Evolutionary conservation across 2,113 vertebrate genomes (phyloP), one percentile per base, ranked within the genome.

Genomic region (Gymnobelideus leadbeateri): DNA sequence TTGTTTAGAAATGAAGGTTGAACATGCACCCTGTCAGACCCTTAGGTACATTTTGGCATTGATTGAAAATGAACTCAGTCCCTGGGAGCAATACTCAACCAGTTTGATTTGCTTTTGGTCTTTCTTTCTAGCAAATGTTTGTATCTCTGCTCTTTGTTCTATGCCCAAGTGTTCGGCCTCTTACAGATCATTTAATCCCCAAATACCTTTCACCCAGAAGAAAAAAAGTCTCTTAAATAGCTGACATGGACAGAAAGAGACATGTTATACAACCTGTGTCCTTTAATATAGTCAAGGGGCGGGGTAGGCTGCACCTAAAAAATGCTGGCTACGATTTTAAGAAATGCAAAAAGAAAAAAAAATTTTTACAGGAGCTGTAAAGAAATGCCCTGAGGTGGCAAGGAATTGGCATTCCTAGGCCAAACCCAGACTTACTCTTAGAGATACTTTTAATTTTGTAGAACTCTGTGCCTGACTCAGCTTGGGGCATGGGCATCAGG

Each of bases 91-190:
- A 54, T 51, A 57, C 90, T 91, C 68, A 90, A 24, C 28, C 91
- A 77, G 10, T 95, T 95, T 91, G 50, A 51, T 93, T 97, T 93
- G 90, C 25, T 94, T 92, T 92, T 94, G 93, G 57, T 28, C 92
- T 49, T 96, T 96, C 92, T 96, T 97, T 92, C 54, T 50, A 89
- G 77, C 96, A 95, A 94, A 93, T 84, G 46, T 94, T 95, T 95
- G 47, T 92, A 89, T 95, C 52, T 52, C 95, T 95, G 68, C 49
- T 89, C 55, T 90, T 6, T 94, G 52, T 92, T 93, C 8, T 0
- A 31, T 84, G 91, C 89, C 92, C 93, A 43, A 50, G 0, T 43
- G 46, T 92, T 96, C 52, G 43, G 26, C 94, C 46, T 21, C 19
- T 94, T 96, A 91, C 49, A 94, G 52, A n/a, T 68, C 24, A 92